Conservation (phyloP, 2,113 vertebrate species). For the Notothenia rossii region DNA sequence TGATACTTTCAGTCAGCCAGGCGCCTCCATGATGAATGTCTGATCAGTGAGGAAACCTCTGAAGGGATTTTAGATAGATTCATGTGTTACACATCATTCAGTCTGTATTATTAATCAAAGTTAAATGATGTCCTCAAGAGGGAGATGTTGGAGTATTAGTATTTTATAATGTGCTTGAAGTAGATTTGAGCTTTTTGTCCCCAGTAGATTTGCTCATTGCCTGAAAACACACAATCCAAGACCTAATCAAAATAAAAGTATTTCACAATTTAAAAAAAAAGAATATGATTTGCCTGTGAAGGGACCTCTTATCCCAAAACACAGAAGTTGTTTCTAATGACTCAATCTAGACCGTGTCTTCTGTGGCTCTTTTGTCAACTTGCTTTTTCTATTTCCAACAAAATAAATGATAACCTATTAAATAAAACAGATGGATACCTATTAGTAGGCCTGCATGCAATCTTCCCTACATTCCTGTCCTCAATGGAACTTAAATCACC, state of each 20-base stretch:
- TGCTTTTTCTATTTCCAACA: conserved; percentile 4
- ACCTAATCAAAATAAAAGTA: not conserved
- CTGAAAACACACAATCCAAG: not conserved
- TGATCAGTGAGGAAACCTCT: not conserved
- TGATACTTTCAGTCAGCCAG: conserved; percentile 5
- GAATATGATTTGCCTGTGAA: not conserved
- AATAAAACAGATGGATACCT: conserved; percentile 23
- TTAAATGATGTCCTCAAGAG: not conserved
- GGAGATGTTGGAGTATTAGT: not conserved
- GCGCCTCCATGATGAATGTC: conserved; percentile 25
- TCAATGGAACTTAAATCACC: conserved; percentile 44
- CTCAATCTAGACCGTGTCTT: not conserved
- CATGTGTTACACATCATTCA: not conserved
- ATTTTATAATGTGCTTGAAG: not conserved
- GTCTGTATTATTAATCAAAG: not conserved
- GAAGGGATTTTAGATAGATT: too few relatives aligned
- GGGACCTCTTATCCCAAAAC: not conserved
- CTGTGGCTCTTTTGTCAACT: not conserved
- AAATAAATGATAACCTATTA: conserved; percentile 30
- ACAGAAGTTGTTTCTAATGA: not conserved
- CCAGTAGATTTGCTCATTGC: not conserved
- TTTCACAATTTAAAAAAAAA: not conserved
- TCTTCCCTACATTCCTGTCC: conserved; percentile 13
- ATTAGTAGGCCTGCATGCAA: conserved; percentile 26
- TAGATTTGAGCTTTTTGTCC: not conserved